These are phyloP conservation scores for Teleiodes luculella DNA, from an alignment of 2,888 invertebrate genomes.

Conservation along the genomic window DNA sequence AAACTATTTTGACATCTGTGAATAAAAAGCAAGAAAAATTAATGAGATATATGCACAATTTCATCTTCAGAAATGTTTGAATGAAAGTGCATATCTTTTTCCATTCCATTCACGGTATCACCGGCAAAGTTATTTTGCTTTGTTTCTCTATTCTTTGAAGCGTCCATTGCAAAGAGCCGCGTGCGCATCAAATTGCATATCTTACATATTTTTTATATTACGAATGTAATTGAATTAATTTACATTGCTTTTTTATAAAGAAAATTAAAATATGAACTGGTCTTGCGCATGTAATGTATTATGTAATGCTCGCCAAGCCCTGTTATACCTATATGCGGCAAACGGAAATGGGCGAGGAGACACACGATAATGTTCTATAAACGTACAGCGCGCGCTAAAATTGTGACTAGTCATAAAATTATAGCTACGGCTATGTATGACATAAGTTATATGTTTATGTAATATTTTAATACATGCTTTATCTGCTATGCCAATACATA, in stretches of 20 bases:
- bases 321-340: conserved; percentile 21
- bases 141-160: conserved; percentile 9
- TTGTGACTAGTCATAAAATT: conserved; percentile 27
- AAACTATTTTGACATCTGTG: too few relatives aligned
- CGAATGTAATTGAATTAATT: background rate
- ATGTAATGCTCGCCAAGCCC: background rate
- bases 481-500: background rate
- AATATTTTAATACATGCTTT: conserved; percentile 4
- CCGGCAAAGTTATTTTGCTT: background rate
- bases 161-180: conserved; percentile 22
- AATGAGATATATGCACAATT: too few relatives aligned
- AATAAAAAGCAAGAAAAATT: too few relatives aligned
- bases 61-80: background rate
- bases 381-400: conserved; percentile 28
- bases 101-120: conserved; percentile 3
- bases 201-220: conserved; percentile 14
- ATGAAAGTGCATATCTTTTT: conserved; percentile 9
- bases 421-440: conserved; percentile 16
- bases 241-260: background rate
- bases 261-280: background rate
- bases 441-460: conserved; percentile 23
- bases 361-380: conserved; percentile 38
- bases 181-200: conserved; percentile 30
- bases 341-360: conserved; percentile 51
- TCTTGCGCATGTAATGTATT: background rate